Evolutionary conservation across 2,888 invertebrate genomes (phyloP), one percentile per base, ranked within the genome.

Genomic region (Tineola bisselliella): DNA sequence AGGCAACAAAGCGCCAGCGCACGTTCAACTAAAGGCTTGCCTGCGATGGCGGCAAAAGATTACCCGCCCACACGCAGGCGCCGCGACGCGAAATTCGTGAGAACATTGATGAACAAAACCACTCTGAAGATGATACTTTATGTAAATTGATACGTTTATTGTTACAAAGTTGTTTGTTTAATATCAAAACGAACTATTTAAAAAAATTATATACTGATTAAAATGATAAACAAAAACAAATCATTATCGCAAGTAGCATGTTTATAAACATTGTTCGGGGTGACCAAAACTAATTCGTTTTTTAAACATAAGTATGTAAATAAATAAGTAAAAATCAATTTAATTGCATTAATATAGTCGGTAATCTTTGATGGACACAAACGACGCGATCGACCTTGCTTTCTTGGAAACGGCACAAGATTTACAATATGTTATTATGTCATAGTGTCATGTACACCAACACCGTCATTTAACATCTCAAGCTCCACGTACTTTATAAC

Each of bases 41-140:
- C 57, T 75, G 79, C 71, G 83, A 83, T 83, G 81, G 76, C 80
- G 77, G 78, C 75, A 68, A 70, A 73, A 72, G 84, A 84, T 84
- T 81, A 79, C 78, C 74, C 82, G 79, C 86, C 86, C 81, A 87
- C 86, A 79, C 78, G 69, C 68, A 72, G 75, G 75, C 79, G 75
- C 76, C 78, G 84, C 83, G 59, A 19, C 61, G 61, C 56, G 75
- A 83, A 83, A 82, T 84, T 86, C 86, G 84, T 87, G 84, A 87
- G 86, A 84, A 81, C 33, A 58, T 15, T 33, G 48, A 48, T 15
- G 8, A 48, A 48, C 48, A 48, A 48, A 48, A 48, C 15, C 48
- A 17, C 10, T 17, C n/a, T 10, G 15, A 17, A 48, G 48, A 48
- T 48, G 48, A 48, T 48, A 15, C 48, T 48, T 48, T 48, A 25